phyloP scores from a whole-genome alignment of 1,140 invertebrate genomes.

The Eufriesea mexicana region DNA sequence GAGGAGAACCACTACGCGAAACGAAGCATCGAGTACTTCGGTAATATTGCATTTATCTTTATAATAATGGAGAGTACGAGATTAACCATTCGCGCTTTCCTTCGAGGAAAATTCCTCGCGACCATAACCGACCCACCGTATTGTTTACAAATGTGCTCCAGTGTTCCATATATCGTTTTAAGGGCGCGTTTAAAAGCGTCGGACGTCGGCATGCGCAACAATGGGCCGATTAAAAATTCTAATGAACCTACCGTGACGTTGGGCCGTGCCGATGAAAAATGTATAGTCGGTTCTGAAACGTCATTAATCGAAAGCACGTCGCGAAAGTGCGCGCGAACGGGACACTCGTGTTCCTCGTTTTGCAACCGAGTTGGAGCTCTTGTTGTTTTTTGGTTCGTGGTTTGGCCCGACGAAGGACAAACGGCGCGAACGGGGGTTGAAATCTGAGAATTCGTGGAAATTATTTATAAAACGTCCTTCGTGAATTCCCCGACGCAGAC shows the following conservation, averaged over 20 bases:
- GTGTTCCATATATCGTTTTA: slow-evolving; percentile 43
- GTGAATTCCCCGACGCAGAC: slow-evolving; percentile 39
- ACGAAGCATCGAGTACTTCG: slow-evolving; percentile 75
- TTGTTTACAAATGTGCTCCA: slow-evolving; percentile 55
- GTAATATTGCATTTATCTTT: slow-evolving; percentile 55
- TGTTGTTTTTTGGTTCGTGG: no score
- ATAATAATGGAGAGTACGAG: not conserved
- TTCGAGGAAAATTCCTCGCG: slow-evolving; percentile 5
- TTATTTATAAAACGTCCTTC: slow-evolving; percentile 44
- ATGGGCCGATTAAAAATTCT: slow-evolving; percentile 36
- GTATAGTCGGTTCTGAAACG: not conserved
- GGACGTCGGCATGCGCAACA: not conserved
- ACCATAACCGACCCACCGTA: not conserved
- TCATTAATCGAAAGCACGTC: not conserved
- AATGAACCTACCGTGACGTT: not conserved
- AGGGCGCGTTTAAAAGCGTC: slow-evolving; percentile 5
- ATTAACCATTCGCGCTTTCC: not conserved
- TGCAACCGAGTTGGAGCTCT: no score
- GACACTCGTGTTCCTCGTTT: no score
- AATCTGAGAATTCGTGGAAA: not conserved
- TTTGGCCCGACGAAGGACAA: not conserved
- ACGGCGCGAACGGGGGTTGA: not conserved
- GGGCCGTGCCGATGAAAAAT: not conserved
- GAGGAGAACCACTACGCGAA: slow-evolving; percentile 76
- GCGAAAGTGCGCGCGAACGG: no score